Percentiles rank a stretch among this genome's conserved stretches.
These are phyloP conservation scores for Malacosoma neustria DNA, from an alignment of 2,888 invertebrate species.

Conservation along the genomic window DNA sequence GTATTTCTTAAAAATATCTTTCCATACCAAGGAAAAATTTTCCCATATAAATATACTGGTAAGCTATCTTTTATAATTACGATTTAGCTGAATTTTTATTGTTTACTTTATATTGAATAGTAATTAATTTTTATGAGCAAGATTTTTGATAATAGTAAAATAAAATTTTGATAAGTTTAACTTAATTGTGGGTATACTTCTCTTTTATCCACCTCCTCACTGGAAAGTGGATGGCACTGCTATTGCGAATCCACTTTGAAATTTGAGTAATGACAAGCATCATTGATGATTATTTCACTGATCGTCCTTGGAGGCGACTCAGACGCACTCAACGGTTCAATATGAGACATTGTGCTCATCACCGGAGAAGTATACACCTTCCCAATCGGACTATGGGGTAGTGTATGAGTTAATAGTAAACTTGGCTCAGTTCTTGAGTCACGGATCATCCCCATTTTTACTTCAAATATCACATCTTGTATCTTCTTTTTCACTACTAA, in stretches of 20 bases:
- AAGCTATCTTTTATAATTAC: too few species aligned
- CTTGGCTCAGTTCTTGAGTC: constrained; percentile 38
- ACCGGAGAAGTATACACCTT: constrained; percentile 46
- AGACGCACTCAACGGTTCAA: constrained; percentile 39
- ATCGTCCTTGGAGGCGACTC: constrained; percentile 48
- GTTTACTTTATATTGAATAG: too few species aligned
- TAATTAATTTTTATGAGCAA: too few species aligned
- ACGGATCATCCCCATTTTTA: constrained; percentile 73
- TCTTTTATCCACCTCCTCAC: constrained; percentile 50
- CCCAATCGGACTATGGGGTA: constrained; percentile 28
- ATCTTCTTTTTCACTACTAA: constrained; percentile 76
- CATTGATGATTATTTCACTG: constrained; percentile 58
- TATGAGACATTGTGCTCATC: constrained; percentile 40
- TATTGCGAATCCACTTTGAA: constrained; percentile 64
- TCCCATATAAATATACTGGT: too few species aligned
- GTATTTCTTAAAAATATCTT: too few species aligned
- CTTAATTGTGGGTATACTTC: constrained; percentile 25
- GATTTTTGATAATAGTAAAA: too few species aligned
- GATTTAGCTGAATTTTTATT: too few species aligned
- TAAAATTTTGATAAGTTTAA: too few species aligned
- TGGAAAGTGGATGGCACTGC: constrained; percentile 54
- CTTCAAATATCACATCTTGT: constrained; percentile 76
- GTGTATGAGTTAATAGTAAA: constrained; percentile 33
- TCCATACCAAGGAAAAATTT: too few species aligned
- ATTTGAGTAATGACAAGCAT: constrained; percentile 54